Evolutionary conservation across 2,113 vertebrate species (phyloP), one percentile per base, ranked within the genome.

Genomic region (Stigmatopora nigra): DNA sequence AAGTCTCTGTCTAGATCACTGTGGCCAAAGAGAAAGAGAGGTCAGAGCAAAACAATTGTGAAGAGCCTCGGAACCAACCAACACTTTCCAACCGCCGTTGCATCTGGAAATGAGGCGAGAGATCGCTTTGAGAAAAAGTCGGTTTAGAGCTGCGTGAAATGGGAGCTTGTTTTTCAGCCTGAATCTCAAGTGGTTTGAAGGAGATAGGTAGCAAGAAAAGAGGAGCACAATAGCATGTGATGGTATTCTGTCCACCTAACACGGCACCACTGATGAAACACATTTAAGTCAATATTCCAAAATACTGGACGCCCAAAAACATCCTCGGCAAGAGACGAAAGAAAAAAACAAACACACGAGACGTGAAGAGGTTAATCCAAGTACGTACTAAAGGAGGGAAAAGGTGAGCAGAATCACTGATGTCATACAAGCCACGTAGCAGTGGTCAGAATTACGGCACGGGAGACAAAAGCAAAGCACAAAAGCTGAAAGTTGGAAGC

Each of bases 1-100:
- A 99, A 98, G 93, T 99, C 97, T 94, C 95, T 98, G 94, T 99
- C 97, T 92, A 98, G 93, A 92, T 99, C 96, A 88, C 96, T 99
- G 94, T 75, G 92, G 92, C 90, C 92, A 88, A 81, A 83, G 77
- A 88, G 77, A 86, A 75, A 85, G 71, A 84, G 78, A 84, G 77
- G 82, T 86, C 82, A 85, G 83, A 88, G 81, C 75, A 83, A 82
- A 77, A 88, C 72, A 80, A 80, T 78, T 47, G 72, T 45, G 75
- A 70, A 84, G 77, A 77, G 71, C 78, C 82, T 69, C 0, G 65
- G 80, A 76, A 82, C 76, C 72, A 74, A 82, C 74, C 82, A 69
- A 77, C 69, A 59, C 44, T 52, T 75, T 16, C 20, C 65, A 72
- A 67, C 46, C 65, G 72, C 48, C 2, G 22, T 67, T 68, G 65